A percentile compares a stretch with the other conserved stretches of the same genome.
These are phyloP conservation scores for Falco cherrug DNA, from an alignment of 2,797 vertebrate species.

Conservation along the genomic window DNA sequence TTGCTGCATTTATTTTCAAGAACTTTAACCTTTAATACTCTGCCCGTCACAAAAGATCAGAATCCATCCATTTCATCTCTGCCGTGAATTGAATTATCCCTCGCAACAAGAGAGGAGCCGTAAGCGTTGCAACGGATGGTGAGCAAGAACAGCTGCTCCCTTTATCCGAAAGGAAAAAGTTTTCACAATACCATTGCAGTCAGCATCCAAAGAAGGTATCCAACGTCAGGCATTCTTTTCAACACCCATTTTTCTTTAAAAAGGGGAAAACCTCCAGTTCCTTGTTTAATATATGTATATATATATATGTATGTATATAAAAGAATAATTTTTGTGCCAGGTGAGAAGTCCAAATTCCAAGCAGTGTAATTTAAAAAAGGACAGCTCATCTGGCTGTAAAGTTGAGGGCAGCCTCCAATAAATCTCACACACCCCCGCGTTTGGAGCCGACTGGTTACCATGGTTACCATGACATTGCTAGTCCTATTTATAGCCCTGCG, in stretches of 20 bases:
- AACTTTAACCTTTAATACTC: background rate
- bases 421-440: slow-evolving; percentile 49
- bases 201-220: background rate
- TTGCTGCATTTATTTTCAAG: background rate
- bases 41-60: background rate
- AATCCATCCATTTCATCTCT: background rate
- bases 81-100: background rate
- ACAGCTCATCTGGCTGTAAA: slow-evolving; percentile 55
- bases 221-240: background rate
- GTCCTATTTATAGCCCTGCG: slow-evolving; percentile 77
- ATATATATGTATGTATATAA: no score
- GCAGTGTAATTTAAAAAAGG: slow-evolving; percentile 43
- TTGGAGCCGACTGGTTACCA: slow-evolving; percentile 72
- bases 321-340: background rate
- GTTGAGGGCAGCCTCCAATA: slow-evolving; percentile 54
- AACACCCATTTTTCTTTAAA: background rate
- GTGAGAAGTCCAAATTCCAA: slow-evolving; percentile 31
- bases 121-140: background rate
- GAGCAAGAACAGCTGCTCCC: background rate
- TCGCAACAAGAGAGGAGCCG: background rate
- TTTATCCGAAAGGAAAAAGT: background rate
- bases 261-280: background rate
- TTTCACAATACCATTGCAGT: background rate
- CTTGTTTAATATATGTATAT: background rate
- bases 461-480: slow-evolving; percentile 74